Evolutionary conservation across 2,113 vertebrate species (phyloP).

Genomic region (Serinus canaria): DNA sequence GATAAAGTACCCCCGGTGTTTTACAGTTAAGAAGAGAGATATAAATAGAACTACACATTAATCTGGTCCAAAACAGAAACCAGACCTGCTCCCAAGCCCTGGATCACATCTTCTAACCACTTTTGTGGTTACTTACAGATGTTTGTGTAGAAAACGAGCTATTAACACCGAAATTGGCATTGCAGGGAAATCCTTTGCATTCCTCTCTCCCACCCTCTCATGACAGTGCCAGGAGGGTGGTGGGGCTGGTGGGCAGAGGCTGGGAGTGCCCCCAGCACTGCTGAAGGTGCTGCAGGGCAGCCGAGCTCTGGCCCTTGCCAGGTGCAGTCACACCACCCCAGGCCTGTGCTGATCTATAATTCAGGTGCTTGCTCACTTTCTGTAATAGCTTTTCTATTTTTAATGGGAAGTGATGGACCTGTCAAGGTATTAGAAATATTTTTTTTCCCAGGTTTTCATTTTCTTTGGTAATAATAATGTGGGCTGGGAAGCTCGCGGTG

Average conservation of each 20-base stretch:
- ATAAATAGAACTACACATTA: not conserved
- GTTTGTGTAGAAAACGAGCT: not conserved
- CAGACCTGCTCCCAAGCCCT: not conserved
- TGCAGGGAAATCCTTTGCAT: not conserved
- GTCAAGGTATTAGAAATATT: not conserved
- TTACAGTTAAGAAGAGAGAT: not conserved
- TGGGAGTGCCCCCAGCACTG: accelerated
- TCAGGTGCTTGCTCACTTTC: not conserved
- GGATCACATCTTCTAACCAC: not conserved
- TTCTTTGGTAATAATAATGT: not conserved
- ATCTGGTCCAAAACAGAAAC: not conserved
- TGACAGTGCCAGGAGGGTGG: not conserved
- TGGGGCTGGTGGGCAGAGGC: not conserved
- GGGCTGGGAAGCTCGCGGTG: not conserved
- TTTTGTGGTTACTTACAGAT: not conserved
- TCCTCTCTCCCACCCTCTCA: not conserved
- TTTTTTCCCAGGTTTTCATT: not conserved
- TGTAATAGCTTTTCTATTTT: conserved; percentile 9
- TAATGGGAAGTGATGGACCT: conserved; percentile 17
- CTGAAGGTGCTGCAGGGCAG: not conserved
- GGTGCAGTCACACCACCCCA: accelerated
- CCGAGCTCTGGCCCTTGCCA: accelerated
- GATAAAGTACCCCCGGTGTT: not conserved
- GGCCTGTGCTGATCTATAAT: not conserved
- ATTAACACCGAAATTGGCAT: not conserved